phyloP scores from a whole-genome alignment of 1,140 invertebrate species.

The Episyrphus balteatus region DNA sequence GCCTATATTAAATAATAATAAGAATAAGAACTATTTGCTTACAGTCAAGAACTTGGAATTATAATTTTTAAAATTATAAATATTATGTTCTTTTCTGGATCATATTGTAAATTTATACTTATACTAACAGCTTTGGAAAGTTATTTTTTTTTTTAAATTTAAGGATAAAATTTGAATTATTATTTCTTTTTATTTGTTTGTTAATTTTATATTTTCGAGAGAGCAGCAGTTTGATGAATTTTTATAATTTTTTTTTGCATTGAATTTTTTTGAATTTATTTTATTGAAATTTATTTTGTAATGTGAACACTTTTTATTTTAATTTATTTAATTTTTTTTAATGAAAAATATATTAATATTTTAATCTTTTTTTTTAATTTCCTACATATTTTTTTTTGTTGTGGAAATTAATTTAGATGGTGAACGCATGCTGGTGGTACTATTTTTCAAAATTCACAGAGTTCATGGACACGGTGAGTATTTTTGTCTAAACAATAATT shows the following conservation, averaged over 20 bases:
- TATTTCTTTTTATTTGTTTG: neutral
- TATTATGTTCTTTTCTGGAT: no score
- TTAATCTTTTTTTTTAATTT: no score
- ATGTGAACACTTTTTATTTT: constrained; percentile 1
- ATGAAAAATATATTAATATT: neutral
- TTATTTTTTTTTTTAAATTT: neutral
- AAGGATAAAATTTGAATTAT: no score
- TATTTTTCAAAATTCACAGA: constrained; percentile 93
- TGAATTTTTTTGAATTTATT: neutral
- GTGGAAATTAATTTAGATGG: constrained; percentile 61
- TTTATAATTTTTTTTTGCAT: neutral
- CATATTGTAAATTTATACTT: no score
- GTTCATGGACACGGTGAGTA: constrained; percentile 89
- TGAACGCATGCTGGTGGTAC: constrained; percentile 90
- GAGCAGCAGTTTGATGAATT: constrained; percentile 7
- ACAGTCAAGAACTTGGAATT: no score
- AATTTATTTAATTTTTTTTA: neutral
- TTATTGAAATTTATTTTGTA: neutral
- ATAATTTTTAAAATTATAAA: no score
- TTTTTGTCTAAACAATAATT: neutral
- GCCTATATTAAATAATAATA: neutral
- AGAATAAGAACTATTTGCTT: no score
- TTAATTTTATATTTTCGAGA: constrained; percentile 9
- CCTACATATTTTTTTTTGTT: constrained; percentile 2
- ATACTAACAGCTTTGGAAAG: no score